Evolutionary conservation across 2,888 invertebrate genomes (phyloP).

Genomic region (Romanomermis culicivorax): DNA sequence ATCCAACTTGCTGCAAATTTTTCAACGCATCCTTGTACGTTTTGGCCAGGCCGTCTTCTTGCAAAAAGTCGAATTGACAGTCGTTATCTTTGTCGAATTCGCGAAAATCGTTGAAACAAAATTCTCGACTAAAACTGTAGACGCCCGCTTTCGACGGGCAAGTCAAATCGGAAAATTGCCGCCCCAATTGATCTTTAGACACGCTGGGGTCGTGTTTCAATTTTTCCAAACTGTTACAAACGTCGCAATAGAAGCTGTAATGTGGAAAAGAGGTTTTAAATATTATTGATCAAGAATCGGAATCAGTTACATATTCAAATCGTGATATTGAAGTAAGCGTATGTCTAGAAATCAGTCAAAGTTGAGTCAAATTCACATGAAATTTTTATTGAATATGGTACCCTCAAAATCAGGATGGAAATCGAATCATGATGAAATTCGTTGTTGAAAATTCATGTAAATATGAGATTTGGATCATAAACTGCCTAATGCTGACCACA

Average conservation of each 20-base stretch:
- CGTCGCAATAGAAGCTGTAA: conserved; percentile 26
- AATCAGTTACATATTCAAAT: no score
- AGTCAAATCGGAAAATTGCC: conserved; percentile 21
- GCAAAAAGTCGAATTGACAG: background rate
- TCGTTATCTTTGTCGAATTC: conserved; percentile 16
- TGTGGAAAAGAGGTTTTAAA: no score
- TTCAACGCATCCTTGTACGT: background rate
- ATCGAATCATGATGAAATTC: no score
- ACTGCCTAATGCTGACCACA: no score
- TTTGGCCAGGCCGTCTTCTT: conserved; percentile 9
- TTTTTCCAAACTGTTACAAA: conserved; percentile 21
- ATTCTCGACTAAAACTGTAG: conserved; percentile 17
- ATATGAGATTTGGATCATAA: no score
- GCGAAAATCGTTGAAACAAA: conserved; percentile 25
- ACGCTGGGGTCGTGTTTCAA: background rate
- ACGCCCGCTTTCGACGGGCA: conserved; percentile 22
- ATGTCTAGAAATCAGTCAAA: no score
- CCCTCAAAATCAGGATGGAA: no score
- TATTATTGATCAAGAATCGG: no score
- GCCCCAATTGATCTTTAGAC: conserved; percentile 12
- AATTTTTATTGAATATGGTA: no score
- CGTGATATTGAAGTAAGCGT: no score
- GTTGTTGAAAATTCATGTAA: no score
- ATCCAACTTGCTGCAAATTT: conserved; percentile 1
- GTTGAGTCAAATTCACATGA: no score